Conservation (phyloP, 2,888 invertebrate genomes). For the Julus scanicus region DNA sequence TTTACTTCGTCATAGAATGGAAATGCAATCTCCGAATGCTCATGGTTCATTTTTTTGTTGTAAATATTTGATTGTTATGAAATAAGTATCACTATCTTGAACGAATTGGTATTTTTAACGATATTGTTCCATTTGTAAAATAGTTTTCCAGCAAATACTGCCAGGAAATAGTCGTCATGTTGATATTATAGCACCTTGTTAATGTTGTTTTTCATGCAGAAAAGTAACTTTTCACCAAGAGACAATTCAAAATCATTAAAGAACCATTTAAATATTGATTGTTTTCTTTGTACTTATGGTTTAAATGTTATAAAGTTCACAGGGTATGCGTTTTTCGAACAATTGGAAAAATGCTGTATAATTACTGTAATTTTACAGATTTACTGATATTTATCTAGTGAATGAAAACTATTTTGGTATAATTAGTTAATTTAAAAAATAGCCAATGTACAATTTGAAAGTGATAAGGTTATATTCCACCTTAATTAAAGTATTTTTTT, state of each 20-base stretch:
- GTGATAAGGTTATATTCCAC: too few species aligned
- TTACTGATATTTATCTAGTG: too few species aligned
- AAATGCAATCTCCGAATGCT: constrained; percentile 5
- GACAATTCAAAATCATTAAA: background rate
- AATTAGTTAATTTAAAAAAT: too few species aligned
- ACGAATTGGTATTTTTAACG: background rate
- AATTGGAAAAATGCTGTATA: too few species aligned
- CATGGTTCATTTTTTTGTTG: background rate
- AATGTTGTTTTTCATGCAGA: background rate
- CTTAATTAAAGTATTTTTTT: too few species aligned
- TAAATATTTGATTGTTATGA: background rate
- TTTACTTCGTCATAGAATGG: constrained; percentile 2
- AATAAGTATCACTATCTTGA: background rate
- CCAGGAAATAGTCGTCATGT: background rate
- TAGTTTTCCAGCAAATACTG: background rate
- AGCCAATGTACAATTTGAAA: too few species aligned
- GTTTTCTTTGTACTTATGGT: background rate
- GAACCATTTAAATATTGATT: background rate
- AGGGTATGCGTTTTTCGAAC: too few species aligned
- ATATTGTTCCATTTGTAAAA: background rate
- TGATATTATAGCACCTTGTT: background rate
- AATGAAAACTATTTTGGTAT: too few species aligned
- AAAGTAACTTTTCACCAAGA: background rate
- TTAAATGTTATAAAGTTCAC: background rate
- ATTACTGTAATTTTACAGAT: too few species aligned